Percentiles rank a stretch among this genome's conserved stretches.
These are phyloP conservation scores for Kryptolebias ocellatus DNA, from an alignment of 2,797 vertebrate species.

Conservation along the genomic window DNA sequence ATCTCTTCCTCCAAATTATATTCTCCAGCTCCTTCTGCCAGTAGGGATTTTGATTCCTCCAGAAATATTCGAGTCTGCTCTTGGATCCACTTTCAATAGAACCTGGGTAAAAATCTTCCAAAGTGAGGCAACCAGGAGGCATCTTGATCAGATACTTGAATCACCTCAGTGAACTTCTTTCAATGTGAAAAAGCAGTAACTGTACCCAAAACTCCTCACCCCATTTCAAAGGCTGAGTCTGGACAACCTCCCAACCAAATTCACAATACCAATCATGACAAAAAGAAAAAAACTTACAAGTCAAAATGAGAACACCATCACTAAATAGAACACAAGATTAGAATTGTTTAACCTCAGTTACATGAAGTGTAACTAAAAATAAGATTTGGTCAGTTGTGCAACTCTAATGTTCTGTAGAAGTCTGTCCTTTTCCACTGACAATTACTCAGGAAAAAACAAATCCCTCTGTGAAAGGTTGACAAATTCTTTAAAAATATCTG, in stretches of 20 bases:
- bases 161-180: not conserved
- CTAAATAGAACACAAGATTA: no score
- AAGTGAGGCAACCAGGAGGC: no score
- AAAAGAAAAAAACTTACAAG: no score
- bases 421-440: constrained; percentile 17
- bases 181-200: not conserved
- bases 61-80: not conserved
- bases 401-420: constrained; percentile 7
- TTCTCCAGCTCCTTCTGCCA: no score
- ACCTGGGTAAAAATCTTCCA: not conserved
- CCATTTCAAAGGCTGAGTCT: no score
- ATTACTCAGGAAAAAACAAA: not conserved
- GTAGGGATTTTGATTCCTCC: not conserved
- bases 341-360: not conserved
- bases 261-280: no score
- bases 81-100: not conserved
- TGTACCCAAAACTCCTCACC: not conserved
- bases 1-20: not conserved
- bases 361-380: not conserved
- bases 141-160: no score
- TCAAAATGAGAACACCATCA: no score
- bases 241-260: no score
- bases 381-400: not conserved
- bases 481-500: constrained; percentile 20
- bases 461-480: constrained; percentile 5